These are phyloP conservation scores for Stenurella melanura DNA, from an alignment of 2,888 invertebrate species.

Conservation along the genomic window DNA sequence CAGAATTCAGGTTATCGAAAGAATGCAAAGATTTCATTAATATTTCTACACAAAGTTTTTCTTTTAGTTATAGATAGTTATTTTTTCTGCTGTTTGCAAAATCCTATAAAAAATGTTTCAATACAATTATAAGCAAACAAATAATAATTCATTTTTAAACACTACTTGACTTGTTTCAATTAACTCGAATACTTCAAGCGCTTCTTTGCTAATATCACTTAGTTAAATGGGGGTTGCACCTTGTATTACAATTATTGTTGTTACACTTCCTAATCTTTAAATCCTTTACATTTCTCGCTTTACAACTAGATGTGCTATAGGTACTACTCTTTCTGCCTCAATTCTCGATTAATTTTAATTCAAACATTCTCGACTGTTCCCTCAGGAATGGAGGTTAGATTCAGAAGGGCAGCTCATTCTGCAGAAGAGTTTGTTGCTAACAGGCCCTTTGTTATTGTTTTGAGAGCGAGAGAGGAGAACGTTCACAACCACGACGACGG, in stretches of 20 bases:
- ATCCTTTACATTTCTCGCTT: neutral
- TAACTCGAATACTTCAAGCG: no score
- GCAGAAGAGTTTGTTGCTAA: constrained; percentile 20
- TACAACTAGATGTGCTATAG: constrained; percentile 1
- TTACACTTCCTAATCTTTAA: neutral
- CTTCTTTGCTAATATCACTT: neutral
- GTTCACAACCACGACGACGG: neutral
- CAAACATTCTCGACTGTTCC: constrained; percentile 1
- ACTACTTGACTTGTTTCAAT: no score
- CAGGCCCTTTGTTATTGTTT: constrained; percentile 24
- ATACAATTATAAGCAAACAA: no score
- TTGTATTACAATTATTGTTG: neutral
- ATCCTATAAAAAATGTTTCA: no score
- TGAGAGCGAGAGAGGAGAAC: constrained; percentile 5
- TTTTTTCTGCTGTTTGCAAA: no score
- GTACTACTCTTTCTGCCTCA: neutral
- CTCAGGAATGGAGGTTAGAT: constrained; percentile 8
- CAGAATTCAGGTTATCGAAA: no score
- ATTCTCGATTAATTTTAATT: neutral
- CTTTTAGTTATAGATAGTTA: no score
- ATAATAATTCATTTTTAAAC: no score
- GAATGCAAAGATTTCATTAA: no score
- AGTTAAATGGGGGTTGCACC: neutral
- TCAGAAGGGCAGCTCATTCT: neutral
- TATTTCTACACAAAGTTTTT: no score